These are phyloP conservation scores for Ypsolopha scabrella DNA, from an alignment of 2,888 invertebrate species.

Conservation along the genomic window DNA sequence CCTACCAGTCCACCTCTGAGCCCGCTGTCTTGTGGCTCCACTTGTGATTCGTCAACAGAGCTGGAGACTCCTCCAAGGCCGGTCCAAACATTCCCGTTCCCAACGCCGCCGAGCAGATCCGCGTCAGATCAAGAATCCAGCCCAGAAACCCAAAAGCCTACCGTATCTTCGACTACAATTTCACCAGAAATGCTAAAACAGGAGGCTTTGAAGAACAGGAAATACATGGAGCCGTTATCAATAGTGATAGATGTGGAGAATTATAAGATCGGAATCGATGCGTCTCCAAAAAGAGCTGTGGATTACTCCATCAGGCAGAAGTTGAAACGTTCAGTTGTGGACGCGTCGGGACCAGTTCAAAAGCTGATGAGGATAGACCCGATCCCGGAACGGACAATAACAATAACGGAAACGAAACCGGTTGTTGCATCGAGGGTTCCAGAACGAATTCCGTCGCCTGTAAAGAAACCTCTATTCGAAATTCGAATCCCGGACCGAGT, in stretches of 20 bases:
- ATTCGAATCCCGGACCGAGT: not conserved
- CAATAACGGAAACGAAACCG: constrained; percentile 12
- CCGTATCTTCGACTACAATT: constrained; percentile 68
- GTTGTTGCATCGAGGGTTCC: constrained; percentile 13
- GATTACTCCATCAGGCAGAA: constrained; percentile 58
- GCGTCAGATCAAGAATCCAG: constrained; percentile 67
- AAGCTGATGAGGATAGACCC: constrained; percentile 37
- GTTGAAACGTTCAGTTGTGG: constrained; percentile 42
- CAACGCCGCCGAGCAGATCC: constrained; percentile 72
- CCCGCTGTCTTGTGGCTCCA: constrained; percentile 78
- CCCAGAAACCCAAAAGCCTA: constrained; percentile 60
- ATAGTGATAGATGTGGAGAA: constrained; percentile 63
- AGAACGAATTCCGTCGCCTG: constrained; percentile 17
- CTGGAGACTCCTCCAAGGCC: constrained; percentile 63
- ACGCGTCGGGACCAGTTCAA: constrained; percentile 34
- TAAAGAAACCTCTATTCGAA: not conserved
- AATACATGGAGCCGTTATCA: constrained; percentile 56
- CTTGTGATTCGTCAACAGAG: constrained; percentile 72
- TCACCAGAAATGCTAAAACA: constrained; percentile 50
- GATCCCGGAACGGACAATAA: not conserved
- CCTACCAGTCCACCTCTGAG: constrained; percentile 78
- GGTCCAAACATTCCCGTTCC: constrained; percentile 52
- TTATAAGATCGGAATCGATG: constrained; percentile 59
- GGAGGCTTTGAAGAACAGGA: constrained; percentile 40
- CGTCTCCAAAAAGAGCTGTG: constrained; percentile 58